These are phyloP conservation scores for Aphelenchoides fujianensis DNA, from an alignment of 1,140 invertebrate species.

Conservation along the genomic window DNA sequence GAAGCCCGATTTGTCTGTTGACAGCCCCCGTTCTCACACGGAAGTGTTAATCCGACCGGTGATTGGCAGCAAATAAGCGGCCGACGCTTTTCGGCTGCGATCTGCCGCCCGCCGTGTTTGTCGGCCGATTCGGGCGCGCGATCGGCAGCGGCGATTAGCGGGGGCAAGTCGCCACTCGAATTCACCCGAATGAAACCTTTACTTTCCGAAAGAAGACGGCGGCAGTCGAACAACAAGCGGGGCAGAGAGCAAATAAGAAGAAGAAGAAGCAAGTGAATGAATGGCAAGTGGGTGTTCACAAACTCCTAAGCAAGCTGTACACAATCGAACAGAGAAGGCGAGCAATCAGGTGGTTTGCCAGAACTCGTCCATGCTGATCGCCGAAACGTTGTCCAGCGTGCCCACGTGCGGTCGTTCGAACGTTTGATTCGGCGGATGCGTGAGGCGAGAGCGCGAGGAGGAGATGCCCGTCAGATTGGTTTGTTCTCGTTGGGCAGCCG, in stretches of 20 bases:
- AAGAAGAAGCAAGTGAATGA: too few species aligned
- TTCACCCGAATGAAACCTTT: not conserved
- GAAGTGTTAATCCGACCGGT: too few species aligned
- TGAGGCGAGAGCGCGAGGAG: not conserved
- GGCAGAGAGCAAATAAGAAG: not conserved
- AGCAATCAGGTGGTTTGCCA: not conserved
- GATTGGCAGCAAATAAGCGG: slow-evolving; percentile 5
- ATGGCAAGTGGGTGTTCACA: not conserved
- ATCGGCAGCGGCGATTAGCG: not conserved
- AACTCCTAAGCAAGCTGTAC: not conserved
- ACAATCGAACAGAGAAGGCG: not conserved
- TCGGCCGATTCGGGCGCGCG: not conserved
- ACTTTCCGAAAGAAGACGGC: too few species aligned
- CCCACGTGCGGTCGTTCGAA: slow-evolving; percentile 32
- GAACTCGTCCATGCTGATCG: slow-evolving; percentile 18
- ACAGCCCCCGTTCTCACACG: too few species aligned
- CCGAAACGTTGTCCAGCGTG: slow-evolving; percentile 24
- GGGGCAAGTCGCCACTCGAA: not conserved
- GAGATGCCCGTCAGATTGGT: slow-evolving; percentile 12
- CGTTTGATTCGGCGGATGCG: not conserved
- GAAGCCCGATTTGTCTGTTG: too few species aligned
- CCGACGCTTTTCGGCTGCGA: not conserved
- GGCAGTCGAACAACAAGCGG: not conserved
- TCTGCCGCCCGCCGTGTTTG: not conserved
- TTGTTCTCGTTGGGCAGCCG: slow-evolving; percentile 2